These are phyloP conservation scores for Dasyprocta punctata DNA, from an alignment of 2,113 vertebrate genomes.

Conservation along the genomic window DNA sequence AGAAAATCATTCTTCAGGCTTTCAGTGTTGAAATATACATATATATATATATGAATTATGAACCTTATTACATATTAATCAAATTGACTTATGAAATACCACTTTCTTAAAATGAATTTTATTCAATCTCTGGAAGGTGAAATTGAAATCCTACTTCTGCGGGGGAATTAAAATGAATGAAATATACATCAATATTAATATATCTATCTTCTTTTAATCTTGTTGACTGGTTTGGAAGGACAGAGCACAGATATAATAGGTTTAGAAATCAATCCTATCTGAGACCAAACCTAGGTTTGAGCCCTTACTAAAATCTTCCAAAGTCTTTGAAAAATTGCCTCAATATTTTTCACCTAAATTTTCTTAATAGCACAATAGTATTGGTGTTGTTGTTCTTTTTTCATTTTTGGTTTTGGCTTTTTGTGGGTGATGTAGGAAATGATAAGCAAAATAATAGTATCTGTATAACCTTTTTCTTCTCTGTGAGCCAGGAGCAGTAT, in stretches of 20 bases:
- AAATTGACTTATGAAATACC: conserved; percentile 23
- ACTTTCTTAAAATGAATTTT: not conserved
- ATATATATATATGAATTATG: conserved; percentile 6
- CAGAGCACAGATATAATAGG: not conserved
- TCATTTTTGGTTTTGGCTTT: no score
- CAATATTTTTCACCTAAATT: not conserved
- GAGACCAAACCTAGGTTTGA: not conserved
- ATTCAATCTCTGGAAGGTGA: not conserved
- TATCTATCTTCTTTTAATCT: not conserved
- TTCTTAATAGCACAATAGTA: not conserved
- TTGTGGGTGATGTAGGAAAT: fast-evolving
- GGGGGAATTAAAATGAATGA: not conserved
- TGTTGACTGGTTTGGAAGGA: not conserved
- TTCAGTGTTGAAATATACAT: not conserved
- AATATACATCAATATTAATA: not conserved
- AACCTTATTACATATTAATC: not conserved
- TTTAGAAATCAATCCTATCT: not conserved
- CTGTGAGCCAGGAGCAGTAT: not conserved
- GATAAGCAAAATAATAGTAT: not conserved
- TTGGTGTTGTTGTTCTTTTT: not conserved
- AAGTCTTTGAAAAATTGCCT: not conserved
- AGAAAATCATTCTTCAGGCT: not conserved
- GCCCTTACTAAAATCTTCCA: not conserved
- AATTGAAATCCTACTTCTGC: not conserved
- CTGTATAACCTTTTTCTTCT: not conserved